Conservation (phyloP, 2,888 invertebrate genomes). For the Sphinx pinastri region DNA sequence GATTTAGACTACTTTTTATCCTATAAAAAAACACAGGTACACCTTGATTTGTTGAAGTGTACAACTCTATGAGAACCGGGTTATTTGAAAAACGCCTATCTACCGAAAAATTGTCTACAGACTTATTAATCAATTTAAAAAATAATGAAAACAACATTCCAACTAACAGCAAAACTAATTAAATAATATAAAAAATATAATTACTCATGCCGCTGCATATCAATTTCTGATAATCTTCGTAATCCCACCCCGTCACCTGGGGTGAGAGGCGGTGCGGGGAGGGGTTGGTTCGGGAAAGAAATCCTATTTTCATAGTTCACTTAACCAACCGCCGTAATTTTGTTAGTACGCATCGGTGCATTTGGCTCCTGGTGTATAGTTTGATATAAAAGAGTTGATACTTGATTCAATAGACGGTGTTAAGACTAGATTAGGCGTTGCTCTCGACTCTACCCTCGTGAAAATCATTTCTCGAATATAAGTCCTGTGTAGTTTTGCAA, state of each 20-base stretch:
- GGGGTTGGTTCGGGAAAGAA: conserved; percentile 63
- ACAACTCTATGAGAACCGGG: too few species aligned
- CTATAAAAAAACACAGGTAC: too few species aligned
- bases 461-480: too few species aligned
- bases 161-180: conserved; percentile 20
- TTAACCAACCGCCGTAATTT: conserved; percentile 78
- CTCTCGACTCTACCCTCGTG: too few species aligned
- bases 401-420: conserved; percentile 38
- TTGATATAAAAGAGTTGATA: conserved; percentile 53
- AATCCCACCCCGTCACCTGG: conserved; percentile 70
- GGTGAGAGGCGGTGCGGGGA: conserved; percentile 42
- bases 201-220: conserved; percentile 47
- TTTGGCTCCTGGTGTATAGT: conserved; percentile 70
- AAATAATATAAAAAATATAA: conserved; percentile 24
- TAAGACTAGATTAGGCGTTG: too few species aligned
- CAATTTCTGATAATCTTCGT: conserved; percentile 73
- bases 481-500: too few species aligned
- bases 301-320: conserved; percentile 84
- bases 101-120: too few species aligned
- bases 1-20: too few species aligned
- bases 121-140: too few species aligned
- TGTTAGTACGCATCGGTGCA: conserved; percentile 75
- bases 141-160: neutral
- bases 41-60: too few species aligned
- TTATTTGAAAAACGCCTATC: too few species aligned